Evolutionary conservation across 1,140 invertebrate genomes (phyloP), one percentile per base, ranked within the genome.

Genomic region (Atta texana): DNA sequence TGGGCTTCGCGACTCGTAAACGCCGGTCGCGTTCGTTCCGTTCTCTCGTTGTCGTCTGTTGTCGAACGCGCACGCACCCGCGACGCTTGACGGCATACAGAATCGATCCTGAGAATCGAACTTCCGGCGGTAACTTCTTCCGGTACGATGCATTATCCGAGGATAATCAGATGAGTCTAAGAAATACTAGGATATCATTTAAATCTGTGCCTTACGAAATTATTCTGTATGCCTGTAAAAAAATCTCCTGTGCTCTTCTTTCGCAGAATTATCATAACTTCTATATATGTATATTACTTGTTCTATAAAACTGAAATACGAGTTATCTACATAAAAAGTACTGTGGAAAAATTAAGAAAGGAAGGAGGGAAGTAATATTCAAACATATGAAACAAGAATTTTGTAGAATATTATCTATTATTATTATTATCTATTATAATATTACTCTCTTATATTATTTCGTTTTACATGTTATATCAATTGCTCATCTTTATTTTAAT

Each of bases 81-180:
- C 61, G 59, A 89, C 85, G 82, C 86, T 88, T 88, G 90, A 90
- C 89, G 90, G 93, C 92, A 94, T 93, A 94, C 92, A 89, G 88
- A 93, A 94, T 94, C 91, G 92, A 94, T 93, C 93, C 93, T 93
- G 87, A 91, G 92, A 93, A 94, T 93, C 91, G 91, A 93, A 94
- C 93, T 93, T 94, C 93, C 93, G 92, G 86, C 90, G 89, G 72
- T 69, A 64, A 75, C 78, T 88, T 89, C 90, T 94, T 93, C 92
- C 93, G 92, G 92, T 85, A 78, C 87, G 74, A 87, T 66, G 87
- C 76, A 31, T 85, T 87, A 87, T 87, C 87, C 72, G 89, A 89
- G 77, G 77, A 72, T 89, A 84, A 77, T 89, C 87, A 55, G 74
- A 87, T 69, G 76, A 49, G 87, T 89, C 71, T 77, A 63, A 85